These are phyloP conservation scores for Rousettus madagascariensis DNA, from an alignment of 2,797 vertebrate genomes.

Conservation along the genomic window DNA sequence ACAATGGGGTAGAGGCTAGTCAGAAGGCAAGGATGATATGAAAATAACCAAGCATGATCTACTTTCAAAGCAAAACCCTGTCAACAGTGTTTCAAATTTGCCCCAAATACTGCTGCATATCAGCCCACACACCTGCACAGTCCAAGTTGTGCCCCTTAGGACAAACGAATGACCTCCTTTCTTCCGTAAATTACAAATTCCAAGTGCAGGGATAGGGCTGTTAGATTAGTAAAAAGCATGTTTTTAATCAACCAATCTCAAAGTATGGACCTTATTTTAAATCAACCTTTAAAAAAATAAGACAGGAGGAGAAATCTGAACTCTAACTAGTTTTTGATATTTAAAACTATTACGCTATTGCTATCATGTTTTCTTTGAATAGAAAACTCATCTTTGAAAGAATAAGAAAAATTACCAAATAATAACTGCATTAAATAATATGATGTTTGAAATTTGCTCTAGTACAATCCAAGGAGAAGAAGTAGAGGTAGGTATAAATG, in stretches of 20 bases:
- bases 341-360: not conserved
- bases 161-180: not conserved
- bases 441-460: not conserved
- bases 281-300: not conserved
- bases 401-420: not conserved
- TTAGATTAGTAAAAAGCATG: not conserved
- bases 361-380: not conserved
- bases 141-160: not conserved
- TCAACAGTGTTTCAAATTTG: not conserved
- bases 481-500: not conserved
- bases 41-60: not conserved
- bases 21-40: not conserved
- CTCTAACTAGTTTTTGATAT: not conserved
- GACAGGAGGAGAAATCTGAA: not conserved
- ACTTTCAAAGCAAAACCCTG: not conserved
- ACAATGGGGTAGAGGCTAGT: not conserved
- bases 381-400: not conserved
- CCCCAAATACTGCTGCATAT: not conserved
- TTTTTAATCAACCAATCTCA: not conserved
- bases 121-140: not conserved
- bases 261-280: not conserved
- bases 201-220: fast-evolving
- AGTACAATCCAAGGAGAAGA: not conserved
- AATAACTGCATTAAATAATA: not conserved
- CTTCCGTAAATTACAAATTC: not conserved